Conservation (phyloP, 2,888 invertebrate genomes). For the Notocelia uddmanniana region DNA sequence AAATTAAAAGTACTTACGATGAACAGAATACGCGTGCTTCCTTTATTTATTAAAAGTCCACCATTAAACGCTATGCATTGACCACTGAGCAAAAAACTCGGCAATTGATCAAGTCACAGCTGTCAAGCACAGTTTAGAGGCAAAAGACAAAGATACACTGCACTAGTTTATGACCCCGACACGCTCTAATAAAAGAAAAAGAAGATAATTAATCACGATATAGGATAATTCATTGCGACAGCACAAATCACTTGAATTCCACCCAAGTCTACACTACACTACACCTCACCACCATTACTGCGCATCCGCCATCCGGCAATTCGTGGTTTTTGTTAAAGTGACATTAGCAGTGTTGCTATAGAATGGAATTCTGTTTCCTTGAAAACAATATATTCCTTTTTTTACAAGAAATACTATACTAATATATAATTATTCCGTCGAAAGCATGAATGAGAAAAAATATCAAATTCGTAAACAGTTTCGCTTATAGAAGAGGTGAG, state of each 20-base stretch:
- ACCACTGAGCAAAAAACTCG: conserved; percentile 45
- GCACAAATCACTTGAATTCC: conserved; percentile 48
- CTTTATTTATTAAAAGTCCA: conserved; percentile 66
- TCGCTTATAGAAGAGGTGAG: too few relatives aligned
- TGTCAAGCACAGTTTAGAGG: conserved; percentile 28
- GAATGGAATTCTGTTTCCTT: conserved; percentile 4
- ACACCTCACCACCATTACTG: conserved; percentile 63
- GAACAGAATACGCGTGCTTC: conserved; percentile 35
- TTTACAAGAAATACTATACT: too few relatives aligned
- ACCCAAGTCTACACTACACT: conserved; percentile 53
- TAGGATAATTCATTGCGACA: conserved; percentile 36
- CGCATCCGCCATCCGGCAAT: conserved; percentile 64
- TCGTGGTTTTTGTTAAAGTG: conserved; percentile 51
- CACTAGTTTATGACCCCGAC: conserved; percentile 25
- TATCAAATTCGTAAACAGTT: too few relatives aligned
- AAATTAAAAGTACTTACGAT: conserved; percentile 29
- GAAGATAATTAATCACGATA: conserved; percentile 33
- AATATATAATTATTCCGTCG: background rate
- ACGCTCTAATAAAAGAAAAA: conserved; percentile 20
- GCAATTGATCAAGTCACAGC: conserved; percentile 40
- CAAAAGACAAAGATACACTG: conserved; percentile 26
- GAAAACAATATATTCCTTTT: background rate
- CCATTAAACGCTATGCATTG: conserved; percentile 66
- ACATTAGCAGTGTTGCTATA: conserved; percentile 50
- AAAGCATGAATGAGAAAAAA: too few relatives aligned